A percentile compares a stretch with the other conserved stretches of the same genome.
These are phyloP conservation scores for Ispidina picta DNA, from an alignment of 2,797 vertebrate species.

Conservation along the genomic window DNA sequence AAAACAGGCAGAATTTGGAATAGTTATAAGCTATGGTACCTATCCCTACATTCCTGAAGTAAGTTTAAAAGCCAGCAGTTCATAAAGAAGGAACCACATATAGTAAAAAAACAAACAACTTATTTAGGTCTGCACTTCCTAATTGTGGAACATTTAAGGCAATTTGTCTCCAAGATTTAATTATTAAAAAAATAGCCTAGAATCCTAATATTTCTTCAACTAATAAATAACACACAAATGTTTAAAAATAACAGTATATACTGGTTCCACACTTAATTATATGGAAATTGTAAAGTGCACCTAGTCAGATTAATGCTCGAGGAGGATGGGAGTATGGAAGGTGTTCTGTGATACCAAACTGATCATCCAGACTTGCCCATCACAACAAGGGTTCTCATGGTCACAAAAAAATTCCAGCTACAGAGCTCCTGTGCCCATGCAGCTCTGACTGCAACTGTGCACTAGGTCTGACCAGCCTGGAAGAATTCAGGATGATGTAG, in stretches of 20 bases:
- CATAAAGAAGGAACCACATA: background rate
- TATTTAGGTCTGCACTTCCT: background rate
- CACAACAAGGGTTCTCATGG: fast-evolving
- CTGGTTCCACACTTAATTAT: background rate
- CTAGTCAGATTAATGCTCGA: background rate
- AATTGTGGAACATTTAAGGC: background rate
- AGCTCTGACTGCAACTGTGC: background rate
- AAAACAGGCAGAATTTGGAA: background rate
- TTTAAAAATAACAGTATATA: background rate
- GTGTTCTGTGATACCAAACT: background rate
- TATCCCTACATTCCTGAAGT: background rate
- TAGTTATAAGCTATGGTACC: background rate
- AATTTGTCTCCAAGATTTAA: background rate
- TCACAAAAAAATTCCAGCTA: background rate
- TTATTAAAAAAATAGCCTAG: background rate
- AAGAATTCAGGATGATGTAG: background rate
- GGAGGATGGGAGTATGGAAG: background rate
- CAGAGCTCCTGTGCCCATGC: background rate
- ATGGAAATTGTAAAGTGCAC: background rate
- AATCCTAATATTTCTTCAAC: background rate
- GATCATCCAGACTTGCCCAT: background rate
- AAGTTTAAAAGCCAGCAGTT: background rate
- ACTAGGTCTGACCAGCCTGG: background rate
- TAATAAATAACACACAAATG: background rate
- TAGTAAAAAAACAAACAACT: background rate